Evolutionary conservation across 35 echinoderm and acorn worm genomes (phyloP), one percentile per base, ranked within the genome.

Genomic region (Antedon bifida): DNA sequence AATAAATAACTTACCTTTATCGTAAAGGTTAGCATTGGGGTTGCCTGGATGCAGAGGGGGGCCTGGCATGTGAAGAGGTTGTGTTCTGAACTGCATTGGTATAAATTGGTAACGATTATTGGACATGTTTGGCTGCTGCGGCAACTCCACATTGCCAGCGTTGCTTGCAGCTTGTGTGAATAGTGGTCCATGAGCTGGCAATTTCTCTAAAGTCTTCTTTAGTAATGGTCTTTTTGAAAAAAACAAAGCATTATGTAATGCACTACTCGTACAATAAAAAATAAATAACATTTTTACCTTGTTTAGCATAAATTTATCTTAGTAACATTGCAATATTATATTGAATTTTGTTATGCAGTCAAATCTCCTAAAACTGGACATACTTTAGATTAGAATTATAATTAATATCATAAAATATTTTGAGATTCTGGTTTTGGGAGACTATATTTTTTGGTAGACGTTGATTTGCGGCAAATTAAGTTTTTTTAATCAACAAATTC

Each of bases 101-200:
- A 96, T 91, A 86, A 96, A 96, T 74, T 89, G 84, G 79, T 91
- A 91, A 21, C 78, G 86, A 78, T 91, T 96, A 76, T 84, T 76
- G 17, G 30, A 51, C 28, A 55, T 32, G 29, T 35, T 21, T 34
- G 64, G 86, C 34, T 42, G 84, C 21, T 84, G 21, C 0, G 89
- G 89, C 34, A 91, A 89, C 13, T 91, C 93, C 84, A 44, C 87
- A 89, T 30, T 44, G 84, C 34, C 32, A 30, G 36, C 73, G 16
- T 32, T 42, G 34, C 13, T 73, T 77, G 0, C 12, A 28, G 10
- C 31, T 0, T 5, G 36, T 0, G 17, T 36, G 36, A 80, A 30
- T 30, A 78, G 86, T 77, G 83, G 82, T 55, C 39, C 75, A 34
- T 78, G 36, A 30, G 86, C 75, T 33, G 78, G 79, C 26, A 91